A percentile compares a stretch with the other conserved stretches of the same genome.
These are phyloP conservation scores for Xenotilapia flavipinnis DNA, from an alignment of 2,113 vertebrate genomes.

Conservation along the genomic window DNA sequence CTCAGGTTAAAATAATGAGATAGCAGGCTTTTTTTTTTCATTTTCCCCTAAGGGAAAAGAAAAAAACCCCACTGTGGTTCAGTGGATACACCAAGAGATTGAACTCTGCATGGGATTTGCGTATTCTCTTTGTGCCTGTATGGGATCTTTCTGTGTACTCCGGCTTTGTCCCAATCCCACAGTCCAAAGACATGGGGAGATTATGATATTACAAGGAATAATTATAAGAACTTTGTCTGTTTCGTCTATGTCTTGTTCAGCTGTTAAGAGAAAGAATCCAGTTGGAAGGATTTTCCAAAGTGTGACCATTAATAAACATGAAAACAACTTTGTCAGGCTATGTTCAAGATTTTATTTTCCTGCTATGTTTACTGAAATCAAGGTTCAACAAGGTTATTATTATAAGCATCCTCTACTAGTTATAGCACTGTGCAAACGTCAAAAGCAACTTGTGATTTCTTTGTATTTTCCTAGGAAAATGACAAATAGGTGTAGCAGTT, in stretches of 20 bases:
- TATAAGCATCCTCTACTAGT: neutral
- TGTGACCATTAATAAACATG: neutral
- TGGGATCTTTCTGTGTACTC: neutral
- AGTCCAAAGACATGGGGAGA: neutral
- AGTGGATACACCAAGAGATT: neutral
- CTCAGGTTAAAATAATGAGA: neutral
- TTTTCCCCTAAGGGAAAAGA: neutral
- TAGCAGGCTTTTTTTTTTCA: neutral
- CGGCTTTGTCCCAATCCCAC: rapidly evolving
- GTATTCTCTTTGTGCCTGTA: neutral
- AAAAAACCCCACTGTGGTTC: neutral
- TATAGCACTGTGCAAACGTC: neutral
- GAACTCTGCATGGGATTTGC: neutral
- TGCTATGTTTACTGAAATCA: neutral
- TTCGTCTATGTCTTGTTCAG: neutral
- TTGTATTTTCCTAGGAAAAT: neutral
- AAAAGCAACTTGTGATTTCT: neutral
- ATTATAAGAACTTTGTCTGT: neutral
- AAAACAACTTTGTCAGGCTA: neutral
- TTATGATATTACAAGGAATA: neutral
- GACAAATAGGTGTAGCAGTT: neutral
- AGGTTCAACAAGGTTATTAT: neutral
- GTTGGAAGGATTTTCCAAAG: neutral
- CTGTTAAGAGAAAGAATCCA: neutral
- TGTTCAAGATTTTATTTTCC: neutral